Conservation (phyloP, 2,113 vertebrate genomes). For the Alethe castanea region DNA sequence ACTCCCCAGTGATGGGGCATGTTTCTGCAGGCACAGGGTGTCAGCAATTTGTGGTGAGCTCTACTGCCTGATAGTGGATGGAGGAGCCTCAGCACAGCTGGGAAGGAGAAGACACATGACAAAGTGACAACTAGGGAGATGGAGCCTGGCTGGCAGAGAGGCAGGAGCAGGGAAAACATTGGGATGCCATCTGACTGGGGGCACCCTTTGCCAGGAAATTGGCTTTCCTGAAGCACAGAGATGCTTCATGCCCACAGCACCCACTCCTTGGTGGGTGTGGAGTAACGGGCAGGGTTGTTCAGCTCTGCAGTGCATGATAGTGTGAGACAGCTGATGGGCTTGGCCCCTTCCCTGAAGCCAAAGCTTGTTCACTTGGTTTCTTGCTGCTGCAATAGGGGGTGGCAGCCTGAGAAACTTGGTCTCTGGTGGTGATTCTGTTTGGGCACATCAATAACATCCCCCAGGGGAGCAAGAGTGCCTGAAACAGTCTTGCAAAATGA, state of each 20-base stretch:
- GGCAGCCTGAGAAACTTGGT: slow-evolving; percentile 7
- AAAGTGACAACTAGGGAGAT: background rate
- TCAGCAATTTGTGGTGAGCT: slow-evolving; percentile 16
- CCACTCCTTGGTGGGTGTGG: background rate
- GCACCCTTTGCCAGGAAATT: background rate
- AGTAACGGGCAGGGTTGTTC: background rate
- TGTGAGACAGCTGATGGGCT: background rate
- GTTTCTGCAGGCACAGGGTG: background rate
- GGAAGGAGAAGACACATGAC: background rate
- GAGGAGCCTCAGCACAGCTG: background rate
- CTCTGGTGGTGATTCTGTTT: background rate
- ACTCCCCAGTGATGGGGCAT: background rate
- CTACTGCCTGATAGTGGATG: background rate
- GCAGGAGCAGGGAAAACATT: background rate
- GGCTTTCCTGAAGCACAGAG: background rate
- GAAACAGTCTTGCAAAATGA: slow-evolving; percentile 43
- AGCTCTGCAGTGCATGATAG: background rate
- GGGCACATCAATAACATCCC: background rate
- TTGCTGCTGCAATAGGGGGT: background rate
- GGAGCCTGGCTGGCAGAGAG: background rate
- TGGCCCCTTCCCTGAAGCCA: background rate
- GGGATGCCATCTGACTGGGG: background rate
- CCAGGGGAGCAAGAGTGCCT: background rate
- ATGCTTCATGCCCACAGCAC: background rate
- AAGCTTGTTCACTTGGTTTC: background rate